phyloP scores from a whole-genome alignment of 2,113 vertebrate species.

The Egretta garzetta region DNA sequence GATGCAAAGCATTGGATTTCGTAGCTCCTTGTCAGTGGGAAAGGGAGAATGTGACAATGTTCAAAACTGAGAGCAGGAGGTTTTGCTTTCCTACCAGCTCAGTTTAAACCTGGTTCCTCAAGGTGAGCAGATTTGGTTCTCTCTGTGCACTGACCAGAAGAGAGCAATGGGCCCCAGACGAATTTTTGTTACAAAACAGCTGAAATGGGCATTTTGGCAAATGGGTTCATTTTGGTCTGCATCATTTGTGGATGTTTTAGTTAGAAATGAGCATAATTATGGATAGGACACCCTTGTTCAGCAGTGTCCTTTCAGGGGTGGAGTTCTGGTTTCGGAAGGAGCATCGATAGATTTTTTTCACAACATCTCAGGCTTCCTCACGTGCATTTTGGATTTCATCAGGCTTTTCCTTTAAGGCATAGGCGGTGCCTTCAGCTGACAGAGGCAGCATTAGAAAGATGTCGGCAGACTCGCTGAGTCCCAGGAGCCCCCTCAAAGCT shows the following conservation, averaged over 20 bases:
- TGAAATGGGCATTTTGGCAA: background rate
- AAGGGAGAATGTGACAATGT: fast-evolving
- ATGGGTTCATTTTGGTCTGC: background rate
- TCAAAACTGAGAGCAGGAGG: no score
- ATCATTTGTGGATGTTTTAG: background rate
- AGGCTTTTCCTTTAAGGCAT: background rate
- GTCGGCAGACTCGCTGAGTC: background rate
- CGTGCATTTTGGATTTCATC: background rate
- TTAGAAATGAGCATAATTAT: background rate
- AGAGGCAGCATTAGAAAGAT: background rate
- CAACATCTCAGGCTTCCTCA: background rate
- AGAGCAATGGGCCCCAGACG: fast-evolving
- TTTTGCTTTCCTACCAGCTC: background rate
- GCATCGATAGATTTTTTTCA: background rate
- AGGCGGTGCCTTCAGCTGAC: background rate
- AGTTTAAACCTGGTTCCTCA: background rate
- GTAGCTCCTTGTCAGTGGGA: background rate
- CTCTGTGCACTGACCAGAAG: background rate
- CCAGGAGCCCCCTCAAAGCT: background rate
- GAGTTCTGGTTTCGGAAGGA: background rate
- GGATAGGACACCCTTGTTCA: background rate
- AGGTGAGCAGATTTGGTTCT: background rate
- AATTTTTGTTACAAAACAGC: background rate
- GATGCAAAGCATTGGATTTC: background rate
- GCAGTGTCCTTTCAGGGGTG: background rate